Evolutionary conservation across 2,797 vertebrate species (phyloP).

Genomic region (Cyprinella venusta): DNA sequence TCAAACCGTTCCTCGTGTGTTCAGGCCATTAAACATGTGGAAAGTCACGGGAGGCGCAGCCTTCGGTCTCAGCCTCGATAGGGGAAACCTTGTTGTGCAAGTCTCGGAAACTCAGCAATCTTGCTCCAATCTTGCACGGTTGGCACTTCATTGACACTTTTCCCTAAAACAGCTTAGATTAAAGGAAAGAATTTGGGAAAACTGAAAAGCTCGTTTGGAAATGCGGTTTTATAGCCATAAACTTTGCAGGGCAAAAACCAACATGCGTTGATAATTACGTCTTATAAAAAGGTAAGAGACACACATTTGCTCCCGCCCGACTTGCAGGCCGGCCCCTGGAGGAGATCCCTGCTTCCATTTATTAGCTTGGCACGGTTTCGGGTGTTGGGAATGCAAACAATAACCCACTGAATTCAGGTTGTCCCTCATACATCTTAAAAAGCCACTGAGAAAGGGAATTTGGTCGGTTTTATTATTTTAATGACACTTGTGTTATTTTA

Average conservation of each 20-base stretch:
- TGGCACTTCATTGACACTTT: constrained; percentile 29
- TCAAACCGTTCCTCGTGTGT: constrained; percentile 39
- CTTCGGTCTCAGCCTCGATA: constrained; percentile 52
- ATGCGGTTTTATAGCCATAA: constrained; percentile 55
- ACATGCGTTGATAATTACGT: constrained; percentile 53
- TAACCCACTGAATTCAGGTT: constrained; percentile 36
- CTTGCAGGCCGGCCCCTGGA: constrained; percentile 4
- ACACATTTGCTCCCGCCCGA: constrained; percentile 23
- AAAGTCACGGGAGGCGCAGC: constrained; percentile 15
- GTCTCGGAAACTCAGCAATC: constrained; percentile 26
- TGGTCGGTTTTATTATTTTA: neutral
- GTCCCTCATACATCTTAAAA: constrained; percentile 51
- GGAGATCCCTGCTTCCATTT: constrained; percentile 49
- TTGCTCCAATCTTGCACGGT: constrained; percentile 8
- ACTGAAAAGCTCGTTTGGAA: constrained; percentile 57
- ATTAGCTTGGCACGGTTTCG: constrained; percentile 54
- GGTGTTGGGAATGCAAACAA: constrained; percentile 58
- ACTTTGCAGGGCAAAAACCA: constrained; percentile 53
- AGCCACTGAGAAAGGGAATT: constrained; percentile 44
- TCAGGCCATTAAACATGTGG: constrained; percentile 57
- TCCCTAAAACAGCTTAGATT: constrained; percentile 35
- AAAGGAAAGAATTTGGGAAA: constrained; percentile 55
- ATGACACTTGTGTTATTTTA: neutral
- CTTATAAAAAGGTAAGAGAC: constrained; percentile 46
- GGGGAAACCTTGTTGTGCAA: constrained; percentile 59